Conservation (phyloP, 2,797 vertebrate genomes). For the Anniella stebbinsi region DNA sequence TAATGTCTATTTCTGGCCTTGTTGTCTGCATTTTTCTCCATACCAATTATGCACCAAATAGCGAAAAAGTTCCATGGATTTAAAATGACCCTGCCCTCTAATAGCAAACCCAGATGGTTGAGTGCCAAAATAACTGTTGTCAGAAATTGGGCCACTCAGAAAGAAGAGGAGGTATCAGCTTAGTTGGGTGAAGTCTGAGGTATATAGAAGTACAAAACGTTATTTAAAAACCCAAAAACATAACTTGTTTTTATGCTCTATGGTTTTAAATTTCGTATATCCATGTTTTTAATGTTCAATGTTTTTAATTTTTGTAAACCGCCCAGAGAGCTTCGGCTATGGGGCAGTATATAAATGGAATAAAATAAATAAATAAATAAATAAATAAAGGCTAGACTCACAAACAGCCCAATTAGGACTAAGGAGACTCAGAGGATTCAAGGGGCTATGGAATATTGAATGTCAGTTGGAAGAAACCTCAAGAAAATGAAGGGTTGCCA, state of each 20-base stretch:
- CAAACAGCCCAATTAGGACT: neutral
- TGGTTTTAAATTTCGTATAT: too few relatives aligned
- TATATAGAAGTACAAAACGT: neutral
- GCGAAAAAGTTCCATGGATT: neutral
- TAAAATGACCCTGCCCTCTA: neutral
- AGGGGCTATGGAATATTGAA: neutral
- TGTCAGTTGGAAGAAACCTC: neutral
- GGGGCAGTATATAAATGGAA: too few relatives aligned
- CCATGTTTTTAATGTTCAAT: too few relatives aligned
- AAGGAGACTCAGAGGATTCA: neutral
- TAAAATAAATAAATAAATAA: too few relatives aligned
- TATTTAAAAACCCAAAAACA: neutral
- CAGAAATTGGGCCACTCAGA: neutral
- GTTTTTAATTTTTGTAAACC: too few relatives aligned
- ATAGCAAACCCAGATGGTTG: neutral
- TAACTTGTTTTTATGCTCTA: too few relatives aligned
- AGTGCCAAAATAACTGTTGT: neutral
- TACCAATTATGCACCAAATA: neutral
- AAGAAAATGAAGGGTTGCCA: neutral
- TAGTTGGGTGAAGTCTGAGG: neutral
- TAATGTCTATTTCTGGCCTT: neutral
- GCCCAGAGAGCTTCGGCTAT: too few relatives aligned
- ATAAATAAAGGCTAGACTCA: rapidly evolving
- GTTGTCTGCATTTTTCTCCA: neutral
- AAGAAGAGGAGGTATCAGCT: neutral